Base-by-base conservation (phyloP, 1,140 invertebrate genomes). In the Ostrea denselamellosa region DNA sequence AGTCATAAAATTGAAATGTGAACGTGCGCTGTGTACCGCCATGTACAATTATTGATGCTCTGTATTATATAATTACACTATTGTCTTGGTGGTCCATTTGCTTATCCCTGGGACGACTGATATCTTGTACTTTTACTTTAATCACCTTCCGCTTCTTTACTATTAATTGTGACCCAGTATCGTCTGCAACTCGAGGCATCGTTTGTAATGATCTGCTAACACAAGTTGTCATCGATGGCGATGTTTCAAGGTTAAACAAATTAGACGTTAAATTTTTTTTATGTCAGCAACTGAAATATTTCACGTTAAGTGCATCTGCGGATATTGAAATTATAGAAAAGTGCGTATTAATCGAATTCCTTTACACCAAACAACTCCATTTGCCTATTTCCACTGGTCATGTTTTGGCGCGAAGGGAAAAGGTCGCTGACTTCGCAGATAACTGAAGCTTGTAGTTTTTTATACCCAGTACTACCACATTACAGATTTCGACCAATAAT, bases 41-140 rank as follows among this genome's bases (percentile, higher is more conserved):
- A 77, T 77, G 68, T 77, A 28, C 28, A 28, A 77, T 77, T 77
- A 77, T 77, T 77, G 68, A 8, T 77, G 25, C 68, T 28, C 28
- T 77, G 68, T 10, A 12, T 28, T 77, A 77, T 28, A 34, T 77
- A 77, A 34, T 77, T 28, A 77, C 9, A 25, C 14, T 77, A 77
- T 77, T 77, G 14, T 77, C 68, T 77, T 44, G 68, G 68, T 34
- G 68, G 68, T 14, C 68, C 22, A 28, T 77, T 77, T 77, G 68
- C 68, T 77, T 77, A 77, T 77, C 68, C 68, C 68, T 77, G 68
- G 28, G 68, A 22, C 68, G 68, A 28, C 68, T 77, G 68, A 12
- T 25, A 28, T 77, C 68, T 77, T 34, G 68, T 77, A 77, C 68
- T 77, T 34, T 77, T 77, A 25, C 14, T 77, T 14, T 34, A 77